These are phyloP conservation scores for Paraescarpia echinospica DNA, from an alignment of 1,140 invertebrate genomes.

Conservation along the genomic window DNA sequence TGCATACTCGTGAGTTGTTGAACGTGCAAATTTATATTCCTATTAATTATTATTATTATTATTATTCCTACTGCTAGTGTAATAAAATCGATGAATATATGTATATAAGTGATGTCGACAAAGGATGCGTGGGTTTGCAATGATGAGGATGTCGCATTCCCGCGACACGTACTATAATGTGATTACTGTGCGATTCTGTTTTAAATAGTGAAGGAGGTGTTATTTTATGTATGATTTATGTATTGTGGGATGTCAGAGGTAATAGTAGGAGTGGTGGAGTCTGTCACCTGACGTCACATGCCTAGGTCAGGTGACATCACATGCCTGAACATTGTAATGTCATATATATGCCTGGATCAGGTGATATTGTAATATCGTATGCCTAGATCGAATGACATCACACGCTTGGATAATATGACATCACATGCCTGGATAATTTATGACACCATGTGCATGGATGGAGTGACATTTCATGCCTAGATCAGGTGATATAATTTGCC, in stretches of 20 bases:
- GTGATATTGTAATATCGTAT: neutral
- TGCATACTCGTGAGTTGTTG: neutral
- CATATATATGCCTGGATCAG: neutral
- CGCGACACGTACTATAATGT: neutral
- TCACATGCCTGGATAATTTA: neutral
- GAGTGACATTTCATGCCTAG: neutral
- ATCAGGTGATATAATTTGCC: neutral
- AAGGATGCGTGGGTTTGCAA: neutral
- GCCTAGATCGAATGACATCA: neutral
- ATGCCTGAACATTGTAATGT: neutral
- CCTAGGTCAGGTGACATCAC: neutral
- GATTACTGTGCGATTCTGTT: neutral
- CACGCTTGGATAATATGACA: neutral
- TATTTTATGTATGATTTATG: neutral
- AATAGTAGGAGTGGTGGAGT: neutral
- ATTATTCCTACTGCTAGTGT: neutral
- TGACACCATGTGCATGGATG: neutral
- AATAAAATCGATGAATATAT: neutral
- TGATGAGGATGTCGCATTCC: neutral
- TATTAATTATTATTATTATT: conserved; percentile 7
- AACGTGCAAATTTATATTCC: conserved; percentile 6
- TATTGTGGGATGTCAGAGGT: neutral
- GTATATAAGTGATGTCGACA: neutral
- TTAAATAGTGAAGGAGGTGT: neutral
- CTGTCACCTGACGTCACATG: neutral